Base-by-base conservation (phyloP, 2,888 invertebrate genomes). In the Leptothorax acervorum region DNA sequence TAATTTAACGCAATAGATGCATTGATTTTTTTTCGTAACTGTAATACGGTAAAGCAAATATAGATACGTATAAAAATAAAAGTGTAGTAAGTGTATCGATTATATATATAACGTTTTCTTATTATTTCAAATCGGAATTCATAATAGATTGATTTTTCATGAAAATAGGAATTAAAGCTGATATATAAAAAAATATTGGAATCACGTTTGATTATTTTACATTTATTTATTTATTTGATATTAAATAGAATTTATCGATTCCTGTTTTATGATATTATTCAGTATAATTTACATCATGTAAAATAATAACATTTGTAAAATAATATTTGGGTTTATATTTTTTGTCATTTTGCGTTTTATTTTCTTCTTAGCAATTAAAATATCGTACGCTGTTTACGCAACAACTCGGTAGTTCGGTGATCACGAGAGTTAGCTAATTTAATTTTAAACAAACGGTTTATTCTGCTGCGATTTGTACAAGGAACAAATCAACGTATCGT, bases 21-120 rank as follows among this genome's bases (percentile, higher is more conserved):
- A 66, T 78, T 55, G 42, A 66, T 78, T 42, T 66, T 68, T 63
- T 65, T 78, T 42, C 35, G 28, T 28, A 57, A 63, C 51, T 8
- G 53, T 78, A 28, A 76, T 28, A 68, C 15, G 28, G 39, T 28
- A 18, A 65, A 76, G n/a, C 5, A 42, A 42, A 48, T 45, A 62
- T 51, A 53, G 31, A 0, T 51, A 65, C 12, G 23, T 18, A 39
- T n/a, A 76, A 28, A 66, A 51, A 76, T 5, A 53, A 76, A 45
- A 66, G 8, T 39, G 31, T 23, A 75, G 8, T 48, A 75, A 75
- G 45, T 68, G 42, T 18, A 55, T n/a, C 68, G 9, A 42, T 28
- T 48, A 31, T 28, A 9, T 28, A 31, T 42, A 15, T 42, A 51
- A 76, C 28, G n/a, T 42, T 66, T 66, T 28, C 18, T 51, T 53